Conservation (phyloP, 2,888 invertebrate genomes). For the Dasypogon diadema region DNA sequence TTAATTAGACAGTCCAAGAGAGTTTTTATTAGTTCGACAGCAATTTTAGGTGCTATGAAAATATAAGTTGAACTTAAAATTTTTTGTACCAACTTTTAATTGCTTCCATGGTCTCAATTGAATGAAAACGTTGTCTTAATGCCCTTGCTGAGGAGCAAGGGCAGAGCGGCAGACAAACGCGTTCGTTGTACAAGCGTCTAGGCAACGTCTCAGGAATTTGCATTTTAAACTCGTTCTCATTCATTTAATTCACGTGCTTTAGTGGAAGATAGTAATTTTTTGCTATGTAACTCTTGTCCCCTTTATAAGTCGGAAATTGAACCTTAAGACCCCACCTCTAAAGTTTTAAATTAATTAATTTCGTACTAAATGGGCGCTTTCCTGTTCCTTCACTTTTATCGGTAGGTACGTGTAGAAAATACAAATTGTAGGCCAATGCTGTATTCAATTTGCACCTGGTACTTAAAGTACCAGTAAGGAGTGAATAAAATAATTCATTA, state of each 20-base stretch:
- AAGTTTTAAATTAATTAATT: slow-evolving; percentile 11
- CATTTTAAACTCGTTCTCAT: slow-evolving; percentile 32
- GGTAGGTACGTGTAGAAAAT: no score
- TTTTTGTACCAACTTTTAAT: slow-evolving; percentile 34
- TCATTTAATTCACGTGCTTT: slow-evolving; percentile 1
- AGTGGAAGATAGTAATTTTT: neutral
- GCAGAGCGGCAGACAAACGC: neutral
- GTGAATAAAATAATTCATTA: no score
- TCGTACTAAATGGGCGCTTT: no score
- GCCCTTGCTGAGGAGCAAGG: neutral
- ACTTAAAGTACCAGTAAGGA: no score
- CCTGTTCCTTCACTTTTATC: no score
- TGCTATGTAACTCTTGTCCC: slow-evolving; percentile 17
- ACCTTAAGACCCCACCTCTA: neutral
- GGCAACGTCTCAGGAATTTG: slow-evolving; percentile 4
- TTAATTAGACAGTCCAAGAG: slow-evolving; percentile 41
- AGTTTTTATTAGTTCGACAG: slow-evolving; percentile 50
- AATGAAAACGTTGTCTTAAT: slow-evolving; percentile 36
- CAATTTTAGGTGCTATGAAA: slow-evolving; percentile 47
- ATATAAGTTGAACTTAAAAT: slow-evolving; percentile 47
- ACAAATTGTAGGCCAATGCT: no score
- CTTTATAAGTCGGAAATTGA: neutral
- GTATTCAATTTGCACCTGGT: no score
- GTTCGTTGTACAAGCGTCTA: neutral
- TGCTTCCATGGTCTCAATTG: slow-evolving; percentile 43